These are phyloP conservation scores for Phlogophora meticulosa DNA, from an alignment of 2,888 invertebrate genomes.

Conservation along the genomic window DNA sequence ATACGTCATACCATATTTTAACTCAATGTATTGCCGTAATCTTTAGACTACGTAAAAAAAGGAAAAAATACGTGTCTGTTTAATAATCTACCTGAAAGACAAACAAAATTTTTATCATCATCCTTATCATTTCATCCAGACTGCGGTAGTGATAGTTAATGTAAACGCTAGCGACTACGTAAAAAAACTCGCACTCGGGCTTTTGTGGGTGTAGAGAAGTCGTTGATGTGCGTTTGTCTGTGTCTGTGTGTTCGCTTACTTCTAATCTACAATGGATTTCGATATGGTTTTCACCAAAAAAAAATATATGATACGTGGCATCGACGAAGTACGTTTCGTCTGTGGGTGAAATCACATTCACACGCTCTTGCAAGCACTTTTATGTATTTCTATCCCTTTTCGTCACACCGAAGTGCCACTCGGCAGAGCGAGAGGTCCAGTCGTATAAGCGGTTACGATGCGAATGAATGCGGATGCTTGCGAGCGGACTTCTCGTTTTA, in stretches of 20 bases:
- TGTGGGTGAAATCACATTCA: constrained; percentile 17
- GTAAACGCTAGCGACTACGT: no score
- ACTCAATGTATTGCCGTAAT: no score
- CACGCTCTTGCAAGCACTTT: not conserved
- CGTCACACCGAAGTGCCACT: not conserved
- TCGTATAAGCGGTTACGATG: constrained; percentile 23
- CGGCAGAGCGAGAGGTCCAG: constrained; percentile 4
- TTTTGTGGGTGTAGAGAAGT: not conserved
- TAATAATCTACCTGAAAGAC: no score
- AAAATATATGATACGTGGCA: constrained; percentile 22
- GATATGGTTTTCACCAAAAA: constrained; percentile 13
- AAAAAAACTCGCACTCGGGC: no score
- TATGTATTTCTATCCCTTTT: constrained; percentile 17
- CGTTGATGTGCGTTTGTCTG: not conserved
- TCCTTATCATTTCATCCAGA: no score
- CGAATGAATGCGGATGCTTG: constrained; percentile 28
- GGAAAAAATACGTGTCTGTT: no score
- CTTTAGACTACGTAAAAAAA: no score
- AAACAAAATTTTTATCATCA: no score
- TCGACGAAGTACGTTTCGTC: not conserved
- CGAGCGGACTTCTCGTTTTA: not conserved
- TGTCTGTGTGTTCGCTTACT: constrained; percentile 11
- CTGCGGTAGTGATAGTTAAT: no score
- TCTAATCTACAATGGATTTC: constrained; percentile 17
- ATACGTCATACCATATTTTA: no score